Evolutionary conservation across 2,888 invertebrate species (phyloP).

Genomic region (Shargacucullia verbasci): DNA sequence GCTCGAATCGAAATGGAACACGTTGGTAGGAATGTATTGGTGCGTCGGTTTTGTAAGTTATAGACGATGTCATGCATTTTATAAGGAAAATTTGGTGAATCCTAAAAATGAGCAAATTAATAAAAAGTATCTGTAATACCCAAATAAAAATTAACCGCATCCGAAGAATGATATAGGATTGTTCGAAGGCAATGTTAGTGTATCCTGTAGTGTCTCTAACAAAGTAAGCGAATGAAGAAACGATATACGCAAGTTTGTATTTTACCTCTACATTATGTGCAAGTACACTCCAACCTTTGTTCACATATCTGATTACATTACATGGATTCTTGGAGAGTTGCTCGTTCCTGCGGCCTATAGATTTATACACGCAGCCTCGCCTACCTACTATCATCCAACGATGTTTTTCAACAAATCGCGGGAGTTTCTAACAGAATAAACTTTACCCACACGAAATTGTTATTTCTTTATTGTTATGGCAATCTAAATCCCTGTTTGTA

Average conservation of each 20-base stretch:
- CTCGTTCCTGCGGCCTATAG: conserved; percentile 32
- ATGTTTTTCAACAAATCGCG: conserved; percentile 52
- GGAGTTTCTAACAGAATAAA: conserved; percentile 71
- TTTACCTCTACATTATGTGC: conserved; percentile 53
- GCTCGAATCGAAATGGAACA: conserved; percentile 59
- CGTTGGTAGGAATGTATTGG: conserved; percentile 20
- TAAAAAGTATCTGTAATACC: too few relatives aligned
- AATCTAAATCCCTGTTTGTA: conserved; percentile 72
- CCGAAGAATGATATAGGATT: conserved; percentile 28
- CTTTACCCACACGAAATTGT: conserved; percentile 67
- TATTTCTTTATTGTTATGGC: conserved; percentile 77
- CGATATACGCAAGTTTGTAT: conserved; percentile 50
- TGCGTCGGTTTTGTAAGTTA: background rate
- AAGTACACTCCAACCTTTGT: conserved; percentile 53
- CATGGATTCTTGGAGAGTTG: conserved; percentile 53
- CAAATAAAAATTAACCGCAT: conserved; percentile 14
- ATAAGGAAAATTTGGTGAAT: background rate
- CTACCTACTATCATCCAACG: conserved; percentile 27
- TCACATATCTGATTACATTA: conserved; percentile 61
- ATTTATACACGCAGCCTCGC: conserved; percentile 31
- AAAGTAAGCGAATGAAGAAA: conserved; percentile 41
- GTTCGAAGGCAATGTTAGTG: conserved; percentile 37
- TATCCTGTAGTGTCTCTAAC: conserved; percentile 44
- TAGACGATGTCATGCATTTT: conserved; percentile 8
- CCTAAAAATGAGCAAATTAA: too few relatives aligned